Conservation (phyloP, 2,113 vertebrate genomes). For the Triplophysa rosa region DNA sequence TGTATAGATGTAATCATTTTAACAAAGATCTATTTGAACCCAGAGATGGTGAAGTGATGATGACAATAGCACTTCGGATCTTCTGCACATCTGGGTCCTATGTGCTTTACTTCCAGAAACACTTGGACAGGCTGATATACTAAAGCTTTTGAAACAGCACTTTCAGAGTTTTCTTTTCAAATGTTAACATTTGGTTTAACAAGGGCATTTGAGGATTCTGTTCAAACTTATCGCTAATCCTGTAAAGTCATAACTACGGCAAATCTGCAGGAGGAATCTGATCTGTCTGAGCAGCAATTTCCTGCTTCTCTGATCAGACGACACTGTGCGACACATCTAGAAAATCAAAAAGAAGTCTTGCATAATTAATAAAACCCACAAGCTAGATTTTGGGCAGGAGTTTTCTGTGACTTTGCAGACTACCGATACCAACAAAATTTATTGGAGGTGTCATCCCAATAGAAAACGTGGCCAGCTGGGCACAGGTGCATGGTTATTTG, state of each 20-base stretch:
- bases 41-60: neutral
- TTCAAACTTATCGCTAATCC: slow-evolving; percentile 18
- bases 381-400: neutral
- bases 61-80: neutral
- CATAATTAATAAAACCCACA: neutral
- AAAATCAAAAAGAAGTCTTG: slow-evolving; percentile 9
- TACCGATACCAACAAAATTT: neutral
- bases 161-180: slow-evolving; percentile 1
- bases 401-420: neutral
- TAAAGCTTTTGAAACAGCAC: neutral
- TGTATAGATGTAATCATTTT: neutral
- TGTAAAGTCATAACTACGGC: neutral
- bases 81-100: neutral
- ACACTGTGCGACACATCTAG: neutral
- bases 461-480: too few relatives aligned
- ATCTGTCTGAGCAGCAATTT: slow-evolving; percentile 19
- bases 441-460: too few relatives aligned
- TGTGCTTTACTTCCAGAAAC: neutral
- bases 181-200: slow-evolving; percentile 1
- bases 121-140: neutral
- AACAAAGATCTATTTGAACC: neutral
- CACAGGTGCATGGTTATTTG: too few relatives aligned
- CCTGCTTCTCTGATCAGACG: slow-evolving; percentile 19
- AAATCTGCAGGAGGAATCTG: slow-evolving; percentile 18
- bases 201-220: neutral